Evolutionary conservation across 2,888 invertebrate species (phyloP).

Genomic region (Calameuta idolon): DNA sequence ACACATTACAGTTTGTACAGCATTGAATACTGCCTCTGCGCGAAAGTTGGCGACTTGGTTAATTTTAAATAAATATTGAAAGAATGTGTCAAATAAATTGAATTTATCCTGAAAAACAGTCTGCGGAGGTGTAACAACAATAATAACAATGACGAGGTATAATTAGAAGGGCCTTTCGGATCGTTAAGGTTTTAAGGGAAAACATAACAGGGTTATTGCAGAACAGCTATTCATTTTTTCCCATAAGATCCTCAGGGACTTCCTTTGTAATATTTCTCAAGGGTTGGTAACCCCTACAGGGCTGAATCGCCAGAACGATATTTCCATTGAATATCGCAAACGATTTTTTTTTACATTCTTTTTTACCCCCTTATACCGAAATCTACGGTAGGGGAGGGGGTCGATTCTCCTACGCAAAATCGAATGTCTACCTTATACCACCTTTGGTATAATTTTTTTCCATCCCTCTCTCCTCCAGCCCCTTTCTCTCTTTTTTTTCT

Average conservation of each 20-base stretch:
- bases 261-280: background rate
- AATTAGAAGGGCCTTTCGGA: background rate
- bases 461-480: conserved; percentile 8
- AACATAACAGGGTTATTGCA: background rate
- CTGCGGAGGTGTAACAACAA: background rate
- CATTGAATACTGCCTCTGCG: background rate
- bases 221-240: background rate
- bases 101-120: background rate
- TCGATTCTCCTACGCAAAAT: background rate
- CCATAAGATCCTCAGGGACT: background rate
- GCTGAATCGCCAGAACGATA: background rate
- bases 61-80: background rate
- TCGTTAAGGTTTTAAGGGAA: background rate
- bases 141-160: background rate
- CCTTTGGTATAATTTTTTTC: background rate
- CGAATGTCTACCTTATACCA: background rate
- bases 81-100: background rate
- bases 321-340: background rate
- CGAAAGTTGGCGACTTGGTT: background rate
- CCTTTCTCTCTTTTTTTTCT: conserved; percentile 9
- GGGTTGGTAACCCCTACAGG: background rate
- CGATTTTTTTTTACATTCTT: background rate
- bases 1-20: background rate
- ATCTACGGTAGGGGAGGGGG: background rate
- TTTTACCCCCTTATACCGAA: background rate